Conservation (phyloP, 2,797 vertebrate genomes). For the Fratercula arctica region DNA sequence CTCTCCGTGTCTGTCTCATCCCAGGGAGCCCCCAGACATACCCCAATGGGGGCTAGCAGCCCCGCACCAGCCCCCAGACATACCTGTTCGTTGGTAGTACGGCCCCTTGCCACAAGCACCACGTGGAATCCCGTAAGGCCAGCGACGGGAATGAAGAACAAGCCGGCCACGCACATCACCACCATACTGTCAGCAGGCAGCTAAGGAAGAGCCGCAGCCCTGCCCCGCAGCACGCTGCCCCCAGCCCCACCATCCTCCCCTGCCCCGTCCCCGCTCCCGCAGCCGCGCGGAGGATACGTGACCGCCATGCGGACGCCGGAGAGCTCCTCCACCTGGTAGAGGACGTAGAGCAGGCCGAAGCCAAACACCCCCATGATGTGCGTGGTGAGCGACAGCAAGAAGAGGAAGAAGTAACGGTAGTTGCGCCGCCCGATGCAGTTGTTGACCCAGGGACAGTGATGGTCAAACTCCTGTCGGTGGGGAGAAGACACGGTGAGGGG, state of each 20-base stretch:
- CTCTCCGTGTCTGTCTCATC: fast-evolving
- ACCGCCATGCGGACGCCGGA: constrained; percentile 87
- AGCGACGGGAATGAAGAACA: constrained; percentile 96
- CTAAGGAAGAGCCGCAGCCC: constrained; percentile 61
- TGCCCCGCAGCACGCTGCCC: fast-evolving
- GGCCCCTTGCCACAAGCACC: constrained; percentile 94
- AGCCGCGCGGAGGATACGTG: constrained; percentile 90
- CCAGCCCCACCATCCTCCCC: not conserved
- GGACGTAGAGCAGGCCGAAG: constrained; percentile 92
- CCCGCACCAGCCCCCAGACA: fast-evolving
- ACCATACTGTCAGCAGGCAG: constrained; percentile 84
- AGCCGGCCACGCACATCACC: constrained; percentile 95
- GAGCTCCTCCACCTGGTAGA: constrained; percentile 90
- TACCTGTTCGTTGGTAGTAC: constrained; percentile 98
- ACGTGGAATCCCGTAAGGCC: constrained; percentile 97
- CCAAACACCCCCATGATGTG: constrained; percentile 95
- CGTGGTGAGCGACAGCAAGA: constrained; percentile 91
- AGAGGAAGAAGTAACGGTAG: constrained; percentile 98
- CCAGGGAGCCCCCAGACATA: fast-evolving
- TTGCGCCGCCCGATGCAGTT: constrained; percentile 98
- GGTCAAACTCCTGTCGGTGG: constrained; percentile 92
- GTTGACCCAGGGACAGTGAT: constrained; percentile 99
- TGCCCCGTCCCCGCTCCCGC: fast-evolving
- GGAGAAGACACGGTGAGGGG: not conserved
- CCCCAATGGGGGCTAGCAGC: fast-evolving